phyloP scores from a whole-genome alignment of 2,797 vertebrate species.

The Capromys pilorides region DNA sequence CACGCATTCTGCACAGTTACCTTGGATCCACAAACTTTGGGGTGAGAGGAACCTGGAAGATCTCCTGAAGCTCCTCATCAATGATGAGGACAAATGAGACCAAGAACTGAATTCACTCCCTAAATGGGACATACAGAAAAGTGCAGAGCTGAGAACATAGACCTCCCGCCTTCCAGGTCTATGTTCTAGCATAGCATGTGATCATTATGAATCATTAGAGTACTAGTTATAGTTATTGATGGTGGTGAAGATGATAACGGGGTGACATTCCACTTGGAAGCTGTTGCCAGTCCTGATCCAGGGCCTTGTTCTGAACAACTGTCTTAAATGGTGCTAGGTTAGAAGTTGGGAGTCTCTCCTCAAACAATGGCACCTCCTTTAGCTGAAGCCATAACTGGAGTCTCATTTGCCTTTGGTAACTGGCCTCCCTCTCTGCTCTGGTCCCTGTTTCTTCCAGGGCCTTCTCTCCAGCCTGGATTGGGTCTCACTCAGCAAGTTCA shows the following conservation, averaged over 20 bases:
- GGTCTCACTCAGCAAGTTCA: neutral
- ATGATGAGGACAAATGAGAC: neutral
- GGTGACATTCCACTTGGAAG: neutral
- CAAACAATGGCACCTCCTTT: constrained; percentile 14
- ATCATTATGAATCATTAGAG: neutral
- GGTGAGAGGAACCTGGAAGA: neutral
- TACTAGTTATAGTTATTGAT: neutral
- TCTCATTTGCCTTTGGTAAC: constrained; percentile 55
- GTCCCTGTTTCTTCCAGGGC: constrained; percentile 38
- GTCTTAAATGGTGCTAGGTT: neutral
- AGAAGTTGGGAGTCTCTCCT: constrained; percentile 17
- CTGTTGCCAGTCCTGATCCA: neutral
- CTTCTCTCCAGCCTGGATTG: neutral
- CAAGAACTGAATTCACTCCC: neutral
- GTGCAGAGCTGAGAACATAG: neutral
- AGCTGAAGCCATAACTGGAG: constrained; percentile 39
- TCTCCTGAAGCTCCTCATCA: neutral
- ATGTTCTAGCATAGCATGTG: neutral
- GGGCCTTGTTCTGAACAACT: neutral
- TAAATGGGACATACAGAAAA: neutral
- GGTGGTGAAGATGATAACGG: neutral
- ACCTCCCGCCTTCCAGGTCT: neutral
- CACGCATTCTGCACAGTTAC: neutral
- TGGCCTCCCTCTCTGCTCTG: constrained; percentile 45
- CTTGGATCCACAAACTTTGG: neutral